These are phyloP conservation scores for Poeciliopsis retropinna DNA, from an alignment of 2,113 vertebrate species.

Conservation along the genomic window DNA sequence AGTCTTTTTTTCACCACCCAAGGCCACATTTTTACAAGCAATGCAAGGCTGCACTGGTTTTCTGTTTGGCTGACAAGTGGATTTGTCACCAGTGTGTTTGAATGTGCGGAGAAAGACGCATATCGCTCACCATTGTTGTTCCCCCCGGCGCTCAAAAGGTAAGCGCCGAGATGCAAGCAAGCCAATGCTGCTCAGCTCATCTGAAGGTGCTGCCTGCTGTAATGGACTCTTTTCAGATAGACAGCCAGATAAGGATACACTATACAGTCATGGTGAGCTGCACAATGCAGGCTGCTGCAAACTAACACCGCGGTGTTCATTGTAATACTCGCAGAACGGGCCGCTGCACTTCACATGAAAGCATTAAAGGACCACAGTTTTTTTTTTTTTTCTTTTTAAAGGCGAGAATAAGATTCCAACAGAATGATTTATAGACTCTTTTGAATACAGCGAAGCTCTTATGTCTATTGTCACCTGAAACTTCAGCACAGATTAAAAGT, in stretches of 20 bases:
- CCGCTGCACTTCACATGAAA: slow-evolving; percentile 46
- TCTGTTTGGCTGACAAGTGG: slow-evolving; percentile 4
- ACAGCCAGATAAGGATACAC: slow-evolving; percentile 70
- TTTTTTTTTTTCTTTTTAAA: neutral
- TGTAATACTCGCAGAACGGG: slow-evolving; percentile 67
- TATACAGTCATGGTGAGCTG: slow-evolving; percentile 58
- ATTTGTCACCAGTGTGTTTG: slow-evolving; percentile 38
- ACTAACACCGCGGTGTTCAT: slow-evolving; percentile 59
- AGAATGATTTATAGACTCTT: neutral
- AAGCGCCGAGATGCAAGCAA: slow-evolving; percentile 34
- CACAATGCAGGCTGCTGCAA: slow-evolving; percentile 59
- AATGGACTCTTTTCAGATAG: slow-evolving; percentile 76
- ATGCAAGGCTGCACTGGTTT: neutral
- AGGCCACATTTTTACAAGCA: slow-evolving; percentile 57
- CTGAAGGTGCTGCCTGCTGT: slow-evolving; percentile 69
- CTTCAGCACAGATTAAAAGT: slow-evolving; percentile 11
- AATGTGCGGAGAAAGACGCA: slow-evolving; percentile 65
- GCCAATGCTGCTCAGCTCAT: slow-evolving; percentile 56
- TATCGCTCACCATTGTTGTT: slow-evolving; percentile 29
- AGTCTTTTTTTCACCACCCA: slow-evolving; percentile 61
- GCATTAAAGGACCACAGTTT: slow-evolving; percentile 3
- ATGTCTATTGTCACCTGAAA: neutral
- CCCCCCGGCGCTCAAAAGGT: slow-evolving; percentile 35
- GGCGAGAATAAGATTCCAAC: neutral
- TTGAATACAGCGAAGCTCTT: neutral